phyloP scores from a whole-genome alignment of 2,797 vertebrate genomes.

The Lithobates pipiens region DNA sequence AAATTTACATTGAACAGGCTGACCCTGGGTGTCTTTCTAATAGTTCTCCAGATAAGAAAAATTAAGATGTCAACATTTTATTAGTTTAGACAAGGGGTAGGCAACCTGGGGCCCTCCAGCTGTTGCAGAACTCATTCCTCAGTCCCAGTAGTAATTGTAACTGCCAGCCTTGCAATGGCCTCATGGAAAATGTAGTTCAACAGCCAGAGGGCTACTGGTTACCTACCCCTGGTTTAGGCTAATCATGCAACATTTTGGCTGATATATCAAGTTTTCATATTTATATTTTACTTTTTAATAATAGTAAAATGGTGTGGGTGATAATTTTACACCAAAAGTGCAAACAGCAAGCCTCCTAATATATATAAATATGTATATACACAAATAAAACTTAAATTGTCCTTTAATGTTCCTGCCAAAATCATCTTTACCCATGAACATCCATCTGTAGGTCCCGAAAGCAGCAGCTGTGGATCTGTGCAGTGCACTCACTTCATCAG shows the following conservation, averaged over 20 bases:
- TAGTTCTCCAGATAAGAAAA: too few relatives aligned
- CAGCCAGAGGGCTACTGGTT: too few relatives aligned
- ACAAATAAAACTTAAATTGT: background rate
- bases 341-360: background rate
- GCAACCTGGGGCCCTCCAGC: too few relatives aligned
- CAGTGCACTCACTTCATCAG: too few relatives aligned
- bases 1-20: too few relatives aligned
- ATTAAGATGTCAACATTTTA: constrained; percentile 1
- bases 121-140: too few relatives aligned
- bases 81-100: background rate
- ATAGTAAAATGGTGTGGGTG: constrained; percentile 15
- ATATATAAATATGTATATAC: background rate
- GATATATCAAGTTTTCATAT: background rate
- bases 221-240: too few relatives aligned
- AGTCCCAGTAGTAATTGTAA: too few relatives aligned
- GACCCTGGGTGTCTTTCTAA: background rate
- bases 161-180: too few relatives aligned
- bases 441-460: background rate
- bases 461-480: background rate
- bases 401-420: background rate
- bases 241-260: background rate
- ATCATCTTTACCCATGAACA: background rate
- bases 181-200: too few relatives aligned
- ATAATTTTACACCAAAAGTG: background rate
- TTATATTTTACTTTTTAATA: background rate